A percentile compares a stretch with the other conserved stretches of the same genome.
Evolutionary conservation across 2,888 invertebrate genomes (phyloP).

Genomic region (Teleogryllus oceanicus): DNA sequence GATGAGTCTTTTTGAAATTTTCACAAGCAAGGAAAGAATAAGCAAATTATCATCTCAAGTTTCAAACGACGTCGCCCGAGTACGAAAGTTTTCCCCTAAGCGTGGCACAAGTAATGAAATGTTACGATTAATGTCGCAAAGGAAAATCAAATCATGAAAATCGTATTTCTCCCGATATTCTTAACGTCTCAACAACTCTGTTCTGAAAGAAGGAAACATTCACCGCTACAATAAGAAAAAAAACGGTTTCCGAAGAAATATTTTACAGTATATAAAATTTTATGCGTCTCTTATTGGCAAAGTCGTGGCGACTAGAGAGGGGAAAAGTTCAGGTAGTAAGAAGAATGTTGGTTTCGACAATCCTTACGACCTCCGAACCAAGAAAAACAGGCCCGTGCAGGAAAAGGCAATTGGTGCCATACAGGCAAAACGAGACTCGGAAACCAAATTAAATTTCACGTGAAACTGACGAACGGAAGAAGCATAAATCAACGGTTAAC

Average conservation of each 20-base stretch:
- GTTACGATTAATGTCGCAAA: neutral
- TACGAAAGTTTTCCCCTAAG: too few relatives aligned
- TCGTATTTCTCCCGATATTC: neutral
- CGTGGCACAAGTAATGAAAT: neutral
- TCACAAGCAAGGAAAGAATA: too few relatives aligned
- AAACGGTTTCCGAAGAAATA: neutral
- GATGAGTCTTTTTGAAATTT: too few relatives aligned
- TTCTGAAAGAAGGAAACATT: neutral
- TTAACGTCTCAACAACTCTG: neutral
- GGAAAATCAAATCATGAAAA: neutral
- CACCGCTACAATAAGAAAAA: neutral
- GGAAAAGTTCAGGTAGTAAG: neutral
- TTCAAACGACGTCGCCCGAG: too few relatives aligned
- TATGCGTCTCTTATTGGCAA: neutral
- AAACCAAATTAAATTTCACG: too few relatives aligned
- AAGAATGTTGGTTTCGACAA: neutral
- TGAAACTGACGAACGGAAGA: too few relatives aligned
- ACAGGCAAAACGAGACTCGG: too few relatives aligned
- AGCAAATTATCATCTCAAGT: too few relatives aligned
- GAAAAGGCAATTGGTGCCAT: too few relatives aligned
- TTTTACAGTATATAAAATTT: slow-evolving; percentile 5
- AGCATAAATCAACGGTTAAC: too few relatives aligned
- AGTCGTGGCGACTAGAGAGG: neutral
- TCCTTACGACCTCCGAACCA: neutral
- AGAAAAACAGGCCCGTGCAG: too few relatives aligned